A percentile compares a stretch with the other conserved stretches of the same genome.
Conservation (phyloP, 2,797 vertebrate species). For the Podarcis siculus region DNA sequence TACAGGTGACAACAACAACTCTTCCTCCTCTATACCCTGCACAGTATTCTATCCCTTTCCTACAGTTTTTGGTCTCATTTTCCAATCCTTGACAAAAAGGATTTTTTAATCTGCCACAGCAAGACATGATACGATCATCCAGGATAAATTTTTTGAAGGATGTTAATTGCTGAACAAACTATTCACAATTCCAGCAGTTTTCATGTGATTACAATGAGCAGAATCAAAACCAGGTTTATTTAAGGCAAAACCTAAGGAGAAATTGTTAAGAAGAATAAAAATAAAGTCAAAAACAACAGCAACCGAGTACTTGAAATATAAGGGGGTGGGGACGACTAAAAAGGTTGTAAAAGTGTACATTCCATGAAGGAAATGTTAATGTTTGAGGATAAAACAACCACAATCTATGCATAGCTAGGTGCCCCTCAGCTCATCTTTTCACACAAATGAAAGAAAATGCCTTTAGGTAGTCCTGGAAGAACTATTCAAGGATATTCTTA, state of each 20-base stretch:
- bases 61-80: not conserved
- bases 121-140: not conserved
- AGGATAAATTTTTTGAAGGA: not conserved
- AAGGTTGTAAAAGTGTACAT: not conserved
- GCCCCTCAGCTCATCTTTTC: not conserved
- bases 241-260: not conserved
- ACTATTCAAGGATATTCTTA: not conserved
- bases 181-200: not conserved
- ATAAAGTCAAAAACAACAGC: not conserved
- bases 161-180: not conserved
- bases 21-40: not conserved
- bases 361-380: not conserved
- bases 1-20: no score
- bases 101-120: not conserved
- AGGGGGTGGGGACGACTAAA: not conserved
- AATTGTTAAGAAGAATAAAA: not conserved
- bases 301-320: not conserved
- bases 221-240: not conserved
- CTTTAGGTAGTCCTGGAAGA: not conserved
- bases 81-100: not conserved
- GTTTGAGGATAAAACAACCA: not conserved
- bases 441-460: not conserved
- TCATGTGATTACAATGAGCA: not conserved
- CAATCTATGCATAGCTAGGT: not conserved
- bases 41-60: not conserved